These are phyloP conservation scores for Orchesella flavescens DNA, from an alignment of 2,888 invertebrate genomes.

Conservation along the genomic window DNA sequence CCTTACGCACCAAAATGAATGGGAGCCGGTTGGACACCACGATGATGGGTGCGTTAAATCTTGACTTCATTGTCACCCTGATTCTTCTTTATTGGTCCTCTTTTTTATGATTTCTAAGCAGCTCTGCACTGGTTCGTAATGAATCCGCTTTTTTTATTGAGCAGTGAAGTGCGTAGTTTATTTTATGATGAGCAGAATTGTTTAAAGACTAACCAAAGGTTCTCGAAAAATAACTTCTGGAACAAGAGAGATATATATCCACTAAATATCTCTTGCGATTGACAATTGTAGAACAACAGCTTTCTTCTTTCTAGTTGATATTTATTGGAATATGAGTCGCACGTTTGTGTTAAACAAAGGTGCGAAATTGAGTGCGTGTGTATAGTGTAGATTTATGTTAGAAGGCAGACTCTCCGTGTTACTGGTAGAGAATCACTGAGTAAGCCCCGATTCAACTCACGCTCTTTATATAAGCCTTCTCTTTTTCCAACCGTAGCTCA, in stretches of 20 bases:
- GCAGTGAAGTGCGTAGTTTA: too few species aligned
- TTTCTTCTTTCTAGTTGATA: too few species aligned
- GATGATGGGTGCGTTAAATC: conserved; percentile 73
- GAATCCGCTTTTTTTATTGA: too few species aligned
- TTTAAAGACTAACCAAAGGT: neutral
- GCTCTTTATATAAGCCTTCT: conserved; percentile 43
- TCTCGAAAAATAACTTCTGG: neutral
- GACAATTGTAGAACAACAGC: neutral
- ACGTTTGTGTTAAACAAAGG: neutral
- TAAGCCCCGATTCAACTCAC: conserved; percentile 3
- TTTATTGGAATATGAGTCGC: neutral
- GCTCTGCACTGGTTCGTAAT: neutral
- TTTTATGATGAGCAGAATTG: neutral
- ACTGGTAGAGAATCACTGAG: conserved; percentile 60
- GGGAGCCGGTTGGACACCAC: conserved; percentile 75
- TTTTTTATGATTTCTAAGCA: neutral
- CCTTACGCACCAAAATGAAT: conserved; percentile 73
- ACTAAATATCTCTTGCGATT: neutral
- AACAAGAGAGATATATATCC: neutral
- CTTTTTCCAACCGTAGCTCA: too few species aligned
- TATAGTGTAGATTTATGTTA: neutral
- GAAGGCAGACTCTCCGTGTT: conserved; percentile 48
- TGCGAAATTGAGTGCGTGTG: conserved; percentile 5
- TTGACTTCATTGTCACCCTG: conserved; percentile 59
- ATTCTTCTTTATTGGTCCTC: neutral